phyloP scores from a whole-genome alignment of 2,888 invertebrate genomes.

The Amphipyra berbera region DNA sequence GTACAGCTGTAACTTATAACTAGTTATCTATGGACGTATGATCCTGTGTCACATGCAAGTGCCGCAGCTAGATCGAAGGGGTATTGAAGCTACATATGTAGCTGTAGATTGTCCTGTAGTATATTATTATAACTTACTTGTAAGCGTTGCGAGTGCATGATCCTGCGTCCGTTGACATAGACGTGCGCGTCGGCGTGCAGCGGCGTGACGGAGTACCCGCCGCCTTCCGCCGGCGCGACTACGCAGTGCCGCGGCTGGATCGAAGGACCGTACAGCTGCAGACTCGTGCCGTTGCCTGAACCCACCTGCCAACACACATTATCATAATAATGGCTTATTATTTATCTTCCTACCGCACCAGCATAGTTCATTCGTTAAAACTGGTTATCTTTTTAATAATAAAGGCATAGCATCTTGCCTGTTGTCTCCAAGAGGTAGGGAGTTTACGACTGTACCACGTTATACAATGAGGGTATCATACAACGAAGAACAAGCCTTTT shows the following conservation, averaged over 20 bases:
- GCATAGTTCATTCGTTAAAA: too few species aligned
- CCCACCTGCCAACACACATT: slow-evolving; percentile 88
- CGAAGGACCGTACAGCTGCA: slow-evolving; percentile 96
- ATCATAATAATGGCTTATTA: slow-evolving; percentile 9
- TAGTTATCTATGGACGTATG: too few species aligned
- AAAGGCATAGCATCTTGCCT: too few species aligned
- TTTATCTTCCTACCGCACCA: too few species aligned
- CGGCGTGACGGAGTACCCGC: slow-evolving; percentile 98
- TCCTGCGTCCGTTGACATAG: slow-evolving; percentile 97
- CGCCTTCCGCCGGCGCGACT: slow-evolving; percentile 97
- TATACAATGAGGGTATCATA: too few species aligned
- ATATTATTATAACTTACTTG: slow-evolving; percentile 87
- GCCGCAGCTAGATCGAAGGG: too few species aligned
- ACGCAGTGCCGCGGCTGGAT: slow-evolving; percentile 98
- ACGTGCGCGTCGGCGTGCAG: slow-evolving; percentile 98
- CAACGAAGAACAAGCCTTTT: too few species aligned
- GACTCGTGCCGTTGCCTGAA: slow-evolving; percentile 93
- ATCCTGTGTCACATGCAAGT: too few species aligned
- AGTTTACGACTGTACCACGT: too few species aligned
- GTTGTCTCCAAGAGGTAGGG: too few species aligned
- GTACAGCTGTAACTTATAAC: too few species aligned
- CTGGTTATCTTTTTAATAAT: too few species aligned
- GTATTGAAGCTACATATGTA: not conserved
- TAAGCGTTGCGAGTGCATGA: slow-evolving; percentile 97
- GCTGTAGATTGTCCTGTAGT: not conserved